Conservation (phyloP, 2,797 vertebrate species). For the Dipus sagitta region DNA sequence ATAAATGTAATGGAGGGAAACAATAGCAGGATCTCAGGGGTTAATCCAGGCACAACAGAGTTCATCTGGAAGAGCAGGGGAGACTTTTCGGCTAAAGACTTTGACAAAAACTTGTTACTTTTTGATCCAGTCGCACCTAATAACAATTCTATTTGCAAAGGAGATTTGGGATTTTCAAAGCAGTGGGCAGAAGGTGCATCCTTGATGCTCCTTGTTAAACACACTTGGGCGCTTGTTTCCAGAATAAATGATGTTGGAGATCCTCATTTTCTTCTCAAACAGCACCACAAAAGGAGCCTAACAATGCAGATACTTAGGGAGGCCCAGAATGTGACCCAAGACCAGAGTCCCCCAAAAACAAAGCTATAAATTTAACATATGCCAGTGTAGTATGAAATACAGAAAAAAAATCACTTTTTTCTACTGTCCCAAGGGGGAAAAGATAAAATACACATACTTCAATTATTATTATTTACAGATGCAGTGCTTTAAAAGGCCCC, state of each 20-base stretch:
- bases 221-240: slow-evolving; percentile 82
- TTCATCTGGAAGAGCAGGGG: slow-evolving; percentile 86
- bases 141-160: slow-evolving; percentile 87
- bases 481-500: neutral
- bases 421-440: slow-evolving; percentile 47
- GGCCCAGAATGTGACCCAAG: slow-evolving; percentile 76
- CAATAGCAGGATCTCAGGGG: slow-evolving; percentile 85
- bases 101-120: slow-evolving; percentile 88
- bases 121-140: slow-evolving; percentile 87
- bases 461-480: neutral
- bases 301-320: slow-evolving; percentile 82
- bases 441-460: slow-evolving; percentile 21
- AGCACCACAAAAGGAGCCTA: slow-evolving; percentile 75
- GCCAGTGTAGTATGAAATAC: neutral
- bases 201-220: slow-evolving; percentile 85
- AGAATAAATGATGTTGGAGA: slow-evolving; percentile 83
- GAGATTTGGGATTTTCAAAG: slow-evolving; percentile 86
- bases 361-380: slow-evolving; percentile 42
- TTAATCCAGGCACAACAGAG: slow-evolving; percentile 88
- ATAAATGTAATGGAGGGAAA: slow-evolving; percentile 88
- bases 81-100: slow-evolving; percentile 85
- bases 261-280: slow-evolving; percentile 83
- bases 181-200: slow-evolving; percentile 86
- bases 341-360: slow-evolving; percentile 74
- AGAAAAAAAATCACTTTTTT: slow-evolving; percentile 31